Percentiles rank a stretch among this genome's conserved stretches.
Evolutionary conservation across 1,140 invertebrate genomes (phyloP).

Genomic region (Drosophila malerkotliana): DNA sequence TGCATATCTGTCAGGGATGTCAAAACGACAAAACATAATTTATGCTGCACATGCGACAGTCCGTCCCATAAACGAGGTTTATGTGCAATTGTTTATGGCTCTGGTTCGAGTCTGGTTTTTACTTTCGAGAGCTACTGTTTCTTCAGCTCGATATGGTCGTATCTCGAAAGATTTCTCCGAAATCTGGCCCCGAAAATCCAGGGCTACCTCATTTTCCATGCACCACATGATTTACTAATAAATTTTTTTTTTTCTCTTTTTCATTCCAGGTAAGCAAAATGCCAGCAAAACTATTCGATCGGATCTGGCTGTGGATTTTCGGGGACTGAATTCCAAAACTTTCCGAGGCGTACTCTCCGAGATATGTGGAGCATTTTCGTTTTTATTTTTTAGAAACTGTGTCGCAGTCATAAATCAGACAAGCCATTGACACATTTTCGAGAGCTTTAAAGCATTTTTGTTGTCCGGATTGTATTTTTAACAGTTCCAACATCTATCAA

Average conservation of each 20-base stretch:
- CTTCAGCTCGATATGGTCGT: not conserved
- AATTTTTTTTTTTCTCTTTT: slow-evolving; percentile 29
- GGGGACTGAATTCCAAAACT: slow-evolving; percentile 13
- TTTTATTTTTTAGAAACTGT: slow-evolving; percentile 52
- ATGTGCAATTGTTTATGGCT: slow-evolving; percentile 58
- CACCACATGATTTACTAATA: slow-evolving; percentile 45
- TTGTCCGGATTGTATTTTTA: slow-evolving; percentile 32
- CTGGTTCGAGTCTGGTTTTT: slow-evolving; percentile 36
- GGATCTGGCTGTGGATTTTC: not conserved
- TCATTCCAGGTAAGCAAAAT: slow-evolving; percentile 70
- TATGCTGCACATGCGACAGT: slow-evolving; percentile 71
- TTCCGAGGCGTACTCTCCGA: slow-evolving; percentile 3
- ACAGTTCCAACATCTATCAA: slow-evolving; percentile 66
- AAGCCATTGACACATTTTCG: slow-evolving; percentile 56
- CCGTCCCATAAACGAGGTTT: slow-evolving; percentile 51
- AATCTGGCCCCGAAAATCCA: slow-evolving; percentile 8
- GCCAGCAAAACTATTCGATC: slow-evolving; percentile 6
- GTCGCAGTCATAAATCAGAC: slow-evolving; percentile 72
- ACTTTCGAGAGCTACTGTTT: slow-evolving; percentile 30
- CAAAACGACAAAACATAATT: slow-evolving; percentile 74
- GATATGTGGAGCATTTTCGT: slow-evolving; percentile 65
- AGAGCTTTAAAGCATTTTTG: slow-evolving; percentile 36
- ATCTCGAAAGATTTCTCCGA: slow-evolving; percentile 27
- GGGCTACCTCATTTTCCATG: slow-evolving; percentile 41
- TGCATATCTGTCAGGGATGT: slow-evolving; percentile 79